Conservation (phyloP, 2,113 vertebrate species). For the Vicugna pacos region DNA sequence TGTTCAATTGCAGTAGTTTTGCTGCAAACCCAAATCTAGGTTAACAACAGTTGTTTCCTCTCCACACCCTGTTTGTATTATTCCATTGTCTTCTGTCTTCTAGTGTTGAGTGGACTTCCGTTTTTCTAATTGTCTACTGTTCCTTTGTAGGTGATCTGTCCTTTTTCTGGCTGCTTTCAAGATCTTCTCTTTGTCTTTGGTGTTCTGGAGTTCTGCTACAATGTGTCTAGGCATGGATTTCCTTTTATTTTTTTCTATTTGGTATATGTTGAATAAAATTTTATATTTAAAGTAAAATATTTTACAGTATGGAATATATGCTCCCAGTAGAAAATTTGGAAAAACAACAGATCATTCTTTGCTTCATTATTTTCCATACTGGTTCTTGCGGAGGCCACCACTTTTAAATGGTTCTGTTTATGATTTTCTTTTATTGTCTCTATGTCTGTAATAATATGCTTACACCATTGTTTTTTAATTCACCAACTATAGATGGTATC, state of each 20-base stretch:
- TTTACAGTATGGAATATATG: not conserved
- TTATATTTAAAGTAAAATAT: constrained; percentile 41
- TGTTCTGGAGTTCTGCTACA: constrained; percentile 41
- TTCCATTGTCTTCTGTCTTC: constrained; percentile 17
- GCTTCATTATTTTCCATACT: not conserved
- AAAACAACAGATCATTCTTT: not conserved
- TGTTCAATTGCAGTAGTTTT: not conserved
- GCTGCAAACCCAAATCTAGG: not conserved
- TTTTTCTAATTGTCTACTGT: constrained; percentile 34
- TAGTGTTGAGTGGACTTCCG: constrained; percentile 3
- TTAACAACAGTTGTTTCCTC: not conserved
- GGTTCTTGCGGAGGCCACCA: not conserved
- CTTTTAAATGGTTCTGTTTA: not conserved
- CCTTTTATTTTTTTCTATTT: constrained; percentile 41
- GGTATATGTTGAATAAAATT: not conserved
- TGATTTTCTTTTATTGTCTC: not conserved
- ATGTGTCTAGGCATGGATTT: constrained; percentile 58
- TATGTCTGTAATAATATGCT: not conserved
- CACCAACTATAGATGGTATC: not conserved
- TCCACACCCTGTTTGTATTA: not conserved
- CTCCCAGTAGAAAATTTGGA: not conserved
- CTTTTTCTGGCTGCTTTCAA: constrained; percentile 68
- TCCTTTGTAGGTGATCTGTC: constrained; percentile 65
- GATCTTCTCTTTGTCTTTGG: constrained; percentile 65
- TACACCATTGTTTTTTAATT: not conserved